Conservation (phyloP, 2,888 invertebrate species). For the Dicyrtoma fusca region DNA sequence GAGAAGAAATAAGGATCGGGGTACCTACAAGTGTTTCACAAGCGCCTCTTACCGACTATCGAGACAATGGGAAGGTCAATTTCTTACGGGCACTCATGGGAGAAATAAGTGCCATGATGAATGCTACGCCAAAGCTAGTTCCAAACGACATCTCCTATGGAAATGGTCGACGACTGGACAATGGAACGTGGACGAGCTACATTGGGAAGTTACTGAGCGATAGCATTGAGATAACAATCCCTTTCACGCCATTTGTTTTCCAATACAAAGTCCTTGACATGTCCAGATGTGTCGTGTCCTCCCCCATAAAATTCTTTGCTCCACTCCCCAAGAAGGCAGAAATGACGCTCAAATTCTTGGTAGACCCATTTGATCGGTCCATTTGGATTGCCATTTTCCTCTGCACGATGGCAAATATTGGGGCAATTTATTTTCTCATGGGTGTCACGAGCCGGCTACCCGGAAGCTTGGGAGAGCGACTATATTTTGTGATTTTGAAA, state of each 20-base stretch:
- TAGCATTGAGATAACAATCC: not conserved
- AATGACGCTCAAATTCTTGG: not conserved
- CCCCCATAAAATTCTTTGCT: not conserved
- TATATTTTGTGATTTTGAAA: not conserved
- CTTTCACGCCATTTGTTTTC: slow-evolving; percentile 2
- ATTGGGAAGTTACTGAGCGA: not conserved
- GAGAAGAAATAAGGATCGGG: not conserved
- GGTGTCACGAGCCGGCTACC: not conserved
- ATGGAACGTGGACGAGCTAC: slow-evolving; percentile 13
- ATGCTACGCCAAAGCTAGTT: not conserved
- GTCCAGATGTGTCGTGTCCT: not conserved
- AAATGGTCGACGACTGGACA: not conserved
- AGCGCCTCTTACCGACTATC: too few species aligned
- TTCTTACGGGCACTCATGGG: not conserved
- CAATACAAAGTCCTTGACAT: not conserved
- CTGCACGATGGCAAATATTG: not conserved
- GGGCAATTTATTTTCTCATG: not conserved
- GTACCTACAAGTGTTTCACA: not conserved
- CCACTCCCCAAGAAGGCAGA: not conserved
- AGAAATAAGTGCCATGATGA: not conserved
- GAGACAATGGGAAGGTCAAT: too few species aligned
- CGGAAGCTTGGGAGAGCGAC: not conserved
- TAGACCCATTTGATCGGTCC: not conserved
- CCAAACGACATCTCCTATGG: not conserved
- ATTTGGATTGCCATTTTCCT: slow-evolving; percentile 5